Conservation (phyloP, 2,797 vertebrate species). For the Sebastes wilsoni region DNA sequence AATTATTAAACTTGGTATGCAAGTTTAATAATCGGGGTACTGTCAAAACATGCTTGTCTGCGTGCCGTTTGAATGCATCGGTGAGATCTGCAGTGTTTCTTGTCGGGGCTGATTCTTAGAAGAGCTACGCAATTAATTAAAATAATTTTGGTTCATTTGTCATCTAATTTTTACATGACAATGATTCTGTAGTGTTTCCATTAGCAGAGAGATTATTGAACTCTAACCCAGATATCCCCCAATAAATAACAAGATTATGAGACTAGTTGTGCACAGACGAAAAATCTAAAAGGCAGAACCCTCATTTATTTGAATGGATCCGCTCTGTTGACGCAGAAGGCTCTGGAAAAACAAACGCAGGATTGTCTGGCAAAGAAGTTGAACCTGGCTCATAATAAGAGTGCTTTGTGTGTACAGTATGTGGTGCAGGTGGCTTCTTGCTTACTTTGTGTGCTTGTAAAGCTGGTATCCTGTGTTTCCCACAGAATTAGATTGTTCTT, state of each 20-base stretch:
- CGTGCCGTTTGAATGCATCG: slow-evolving; percentile 8
- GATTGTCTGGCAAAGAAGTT: neutral
- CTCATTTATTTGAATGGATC: neutral
- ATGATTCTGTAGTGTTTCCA: neutral
- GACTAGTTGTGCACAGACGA: neutral
- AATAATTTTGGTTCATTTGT: neutral
- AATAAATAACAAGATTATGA: slow-evolving; percentile 8
- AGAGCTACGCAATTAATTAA: neutral
- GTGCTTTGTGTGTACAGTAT: neutral
- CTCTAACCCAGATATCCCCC: neutral
- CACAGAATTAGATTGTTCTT: neutral
- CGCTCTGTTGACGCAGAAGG: neutral
- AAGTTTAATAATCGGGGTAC: neutral
- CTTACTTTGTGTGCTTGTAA: neutral
- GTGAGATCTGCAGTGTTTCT: neutral
- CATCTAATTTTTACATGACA: neutral
- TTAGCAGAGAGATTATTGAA: neutral
- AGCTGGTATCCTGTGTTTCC: neutral
- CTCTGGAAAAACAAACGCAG: neutral
- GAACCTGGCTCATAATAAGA: neutral
- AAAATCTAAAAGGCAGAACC: neutral
- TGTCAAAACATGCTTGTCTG: neutral
- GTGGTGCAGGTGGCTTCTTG: neutral
- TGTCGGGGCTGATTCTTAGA: neutral
- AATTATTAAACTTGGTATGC: neutral